phyloP scores from a whole-genome alignment of 2,888 invertebrate species.

The Papilio protenor region DNA sequence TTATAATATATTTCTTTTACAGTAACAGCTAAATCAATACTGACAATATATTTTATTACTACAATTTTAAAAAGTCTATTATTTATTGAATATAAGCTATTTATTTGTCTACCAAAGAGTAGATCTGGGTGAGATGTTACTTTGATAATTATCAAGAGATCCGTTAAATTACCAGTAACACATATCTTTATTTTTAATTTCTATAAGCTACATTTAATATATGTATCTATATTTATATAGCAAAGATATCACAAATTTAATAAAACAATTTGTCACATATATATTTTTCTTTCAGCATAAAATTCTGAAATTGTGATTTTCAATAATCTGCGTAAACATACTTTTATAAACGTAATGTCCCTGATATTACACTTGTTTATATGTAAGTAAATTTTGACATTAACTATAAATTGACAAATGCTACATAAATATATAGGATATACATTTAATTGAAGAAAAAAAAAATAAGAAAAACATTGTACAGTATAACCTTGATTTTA shows the following conservation, averaged over 20 bases:
- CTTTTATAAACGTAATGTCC: not conserved
- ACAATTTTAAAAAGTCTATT: not conserved
- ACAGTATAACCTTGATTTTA: slow-evolving; percentile 3
- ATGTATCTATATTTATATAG: not conserved
- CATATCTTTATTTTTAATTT: not conserved
- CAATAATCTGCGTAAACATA: too few relatives aligned
- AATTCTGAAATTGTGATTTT: too few relatives aligned
- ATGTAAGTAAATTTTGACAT: not conserved
- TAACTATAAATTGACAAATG: not conserved
- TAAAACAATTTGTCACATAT: not conserved
- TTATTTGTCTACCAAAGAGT: not conserved
- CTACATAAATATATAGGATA: not conserved
- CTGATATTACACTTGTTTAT: not conserved
- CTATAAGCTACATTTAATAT: not conserved
- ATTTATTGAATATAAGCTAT: not conserved
- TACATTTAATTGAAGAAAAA: not conserved
- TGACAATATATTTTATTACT: not conserved
- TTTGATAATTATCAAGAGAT: not conserved
- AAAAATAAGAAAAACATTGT: not conserved
- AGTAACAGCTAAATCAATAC: not conserved
- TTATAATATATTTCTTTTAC: too few relatives aligned
- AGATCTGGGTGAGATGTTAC: not conserved
- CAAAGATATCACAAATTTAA: not conserved
- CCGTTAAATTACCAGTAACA: not conserved
- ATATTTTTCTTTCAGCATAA: not conserved